Evolutionary conservation across 2,113 vertebrate genomes (phyloP).

Genomic region (Erythrocercus mccallii): DNA sequence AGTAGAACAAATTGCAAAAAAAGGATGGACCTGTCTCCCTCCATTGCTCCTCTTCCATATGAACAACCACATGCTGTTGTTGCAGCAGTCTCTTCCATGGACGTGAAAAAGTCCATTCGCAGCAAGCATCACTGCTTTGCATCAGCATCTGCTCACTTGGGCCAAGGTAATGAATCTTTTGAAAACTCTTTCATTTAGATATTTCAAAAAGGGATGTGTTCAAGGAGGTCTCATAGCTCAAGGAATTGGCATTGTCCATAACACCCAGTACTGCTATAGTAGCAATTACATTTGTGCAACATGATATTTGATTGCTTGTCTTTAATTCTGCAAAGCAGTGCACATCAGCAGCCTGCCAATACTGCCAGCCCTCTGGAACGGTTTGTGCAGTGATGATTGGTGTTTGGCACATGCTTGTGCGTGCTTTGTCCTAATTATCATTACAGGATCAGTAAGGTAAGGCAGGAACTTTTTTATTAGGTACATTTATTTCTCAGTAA

Average conservation of each 20-base stretch:
- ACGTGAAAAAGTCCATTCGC: background rate
- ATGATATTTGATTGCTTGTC: conserved; percentile 27
- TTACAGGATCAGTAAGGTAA: conserved; percentile 30
- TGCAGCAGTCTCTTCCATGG: background rate
- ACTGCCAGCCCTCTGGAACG: background rate
- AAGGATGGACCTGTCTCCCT: background rate
- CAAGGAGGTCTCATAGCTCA: background rate
- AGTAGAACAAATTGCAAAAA: background rate
- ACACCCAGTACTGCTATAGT: background rate
- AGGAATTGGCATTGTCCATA: background rate
- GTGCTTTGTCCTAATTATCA: conserved; percentile 54
- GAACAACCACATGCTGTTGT: background rate
- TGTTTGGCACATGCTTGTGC: conserved; percentile 28
- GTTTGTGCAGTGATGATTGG: background rate
- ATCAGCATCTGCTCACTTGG: background rate
- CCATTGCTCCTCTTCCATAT: background rate
- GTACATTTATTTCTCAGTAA: conserved; percentile 8
- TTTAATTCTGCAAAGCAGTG: conserved; percentile 49
- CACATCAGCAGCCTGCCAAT: conserved; percentile 27
- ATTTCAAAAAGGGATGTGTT: background rate
- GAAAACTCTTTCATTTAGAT: background rate
- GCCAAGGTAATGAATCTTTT: background rate
- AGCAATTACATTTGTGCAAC: conserved; percentile 39
- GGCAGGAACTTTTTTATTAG: conserved; percentile 15
- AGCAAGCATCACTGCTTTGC: background rate